Percentiles rank a stretch among this genome's conserved stretches.
phyloP scores from a whole-genome alignment of 2,113 vertebrate genomes.

The Azemiops feae region DNA sequence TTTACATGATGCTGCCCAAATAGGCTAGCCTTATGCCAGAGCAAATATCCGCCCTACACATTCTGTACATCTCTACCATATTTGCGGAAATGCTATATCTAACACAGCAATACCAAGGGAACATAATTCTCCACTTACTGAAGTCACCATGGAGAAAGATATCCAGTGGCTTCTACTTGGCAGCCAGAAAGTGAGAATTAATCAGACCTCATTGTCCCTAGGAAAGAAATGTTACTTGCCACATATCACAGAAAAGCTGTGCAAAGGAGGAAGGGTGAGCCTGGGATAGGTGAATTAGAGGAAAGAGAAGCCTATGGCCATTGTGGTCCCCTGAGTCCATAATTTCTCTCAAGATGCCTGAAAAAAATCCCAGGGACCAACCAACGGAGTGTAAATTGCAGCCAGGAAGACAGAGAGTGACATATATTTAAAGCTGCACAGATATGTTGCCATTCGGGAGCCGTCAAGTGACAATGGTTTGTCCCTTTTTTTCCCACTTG shows the following conservation, averaged over 20 bases:
- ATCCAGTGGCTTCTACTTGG: neutral
- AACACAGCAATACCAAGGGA: neutral
- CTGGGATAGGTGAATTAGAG: neutral
- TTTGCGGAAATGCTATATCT: neutral
- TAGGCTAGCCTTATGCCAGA: neutral
- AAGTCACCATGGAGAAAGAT: neutral
- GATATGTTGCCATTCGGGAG: conserved; percentile 25
- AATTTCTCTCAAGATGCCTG: conserved; percentile 25
- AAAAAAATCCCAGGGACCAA: conserved; percentile 17
- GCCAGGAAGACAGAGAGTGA: conserved; percentile 1
- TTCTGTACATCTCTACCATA: neutral
- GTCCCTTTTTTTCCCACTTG: conserved; percentile 13
- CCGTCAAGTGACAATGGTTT: conserved; percentile 20
- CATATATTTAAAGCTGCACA: conserved; percentile 27
- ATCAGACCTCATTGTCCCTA: neutral
- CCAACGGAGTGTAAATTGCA: conserved; percentile 13
- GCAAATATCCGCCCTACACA: neutral
- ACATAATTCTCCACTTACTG: neutral
- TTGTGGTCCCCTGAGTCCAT: conserved; percentile 13
- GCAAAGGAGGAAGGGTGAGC: neutral
- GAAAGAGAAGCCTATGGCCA: neutral
- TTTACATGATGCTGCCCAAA: too few species aligned
- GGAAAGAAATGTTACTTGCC: neutral
- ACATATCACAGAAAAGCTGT: neutral
- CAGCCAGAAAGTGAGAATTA: neutral